Evolutionary conservation across 2,888 invertebrate genomes (phyloP).

Genomic region (Pandemis heparana): DNA sequence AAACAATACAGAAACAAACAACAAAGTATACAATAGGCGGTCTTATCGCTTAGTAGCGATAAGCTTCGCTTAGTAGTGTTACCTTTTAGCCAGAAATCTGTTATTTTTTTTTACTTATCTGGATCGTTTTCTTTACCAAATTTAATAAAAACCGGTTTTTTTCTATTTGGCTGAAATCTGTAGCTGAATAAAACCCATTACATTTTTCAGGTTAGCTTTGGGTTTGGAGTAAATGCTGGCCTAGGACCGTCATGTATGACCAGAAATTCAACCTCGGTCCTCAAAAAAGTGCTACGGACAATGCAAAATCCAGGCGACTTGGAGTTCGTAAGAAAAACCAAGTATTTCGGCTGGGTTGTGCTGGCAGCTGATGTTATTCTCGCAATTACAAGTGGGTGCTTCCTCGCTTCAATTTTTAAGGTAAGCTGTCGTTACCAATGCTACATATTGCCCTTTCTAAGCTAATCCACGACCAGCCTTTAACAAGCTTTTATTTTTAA

Average conservation of each 20-base stretch:
- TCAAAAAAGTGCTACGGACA: not conserved
- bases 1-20: too few species aligned
- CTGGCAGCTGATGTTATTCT: conserved; percentile 57
- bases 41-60: too few species aligned
- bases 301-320: conserved; percentile 35
- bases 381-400: conserved; percentile 53
- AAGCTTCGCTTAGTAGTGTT: too few species aligned
- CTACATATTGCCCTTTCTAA: too few species aligned
- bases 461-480: too few species aligned
- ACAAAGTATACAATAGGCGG: too few species aligned
- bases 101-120: too few species aligned
- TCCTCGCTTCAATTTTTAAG: conserved; percentile 58
- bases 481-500: too few species aligned
- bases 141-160: too few species aligned
- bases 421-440: conserved; percentile 48
- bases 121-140: too few species aligned
- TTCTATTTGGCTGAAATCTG: too few species aligned
- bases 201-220: conserved; percentile 65
- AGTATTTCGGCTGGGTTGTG: conserved; percentile 62
- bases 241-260: conserved; percentile 61
- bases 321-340: conserved; percentile 49
- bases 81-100: too few species aligned
- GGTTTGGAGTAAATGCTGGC: conserved; percentile 69
- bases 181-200: not conserved
- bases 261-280: conserved; percentile 37